These are phyloP conservation scores for Doryteuthis pealeii DNA, from an alignment of 1,140 invertebrate species.

Conservation along the genomic window DNA sequence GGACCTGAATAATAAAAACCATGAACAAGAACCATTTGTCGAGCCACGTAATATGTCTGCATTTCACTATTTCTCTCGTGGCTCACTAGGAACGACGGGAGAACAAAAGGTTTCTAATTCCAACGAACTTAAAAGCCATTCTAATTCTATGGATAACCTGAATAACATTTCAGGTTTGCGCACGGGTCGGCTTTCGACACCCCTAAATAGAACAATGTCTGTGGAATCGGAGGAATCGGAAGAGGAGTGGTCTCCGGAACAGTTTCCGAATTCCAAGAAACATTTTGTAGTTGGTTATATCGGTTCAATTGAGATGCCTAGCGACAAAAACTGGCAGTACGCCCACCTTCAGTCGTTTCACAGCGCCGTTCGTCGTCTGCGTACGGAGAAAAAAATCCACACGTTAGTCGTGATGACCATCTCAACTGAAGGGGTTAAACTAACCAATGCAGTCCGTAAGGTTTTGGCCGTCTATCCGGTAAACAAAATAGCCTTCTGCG, in stretches of 20 bases:
- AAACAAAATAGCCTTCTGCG: conserved; percentile 84
- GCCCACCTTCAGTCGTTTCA: conserved; percentile 67
- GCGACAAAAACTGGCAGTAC: conserved; percentile 73
- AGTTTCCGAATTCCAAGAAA: conserved; percentile 62
- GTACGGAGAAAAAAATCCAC: conserved; percentile 85
- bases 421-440: conserved; percentile 74
- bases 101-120: not conserved
- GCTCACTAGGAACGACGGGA: too few species aligned
- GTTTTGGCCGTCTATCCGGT: conserved; percentile 79
- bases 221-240: not conserved
- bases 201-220: not conserved
- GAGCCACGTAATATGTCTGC: not conserved
- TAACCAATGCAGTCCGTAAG: conserved; percentile 70
- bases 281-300: conserved; percentile 89
- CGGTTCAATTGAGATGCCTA: conserved; percentile 93
- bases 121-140: too few species aligned
- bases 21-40: not conserved
- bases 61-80: not conserved
- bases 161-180: not conserved
- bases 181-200: not conserved
- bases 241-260: not conserved
- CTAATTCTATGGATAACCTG: not conserved
- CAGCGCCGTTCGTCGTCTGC: conserved; percentile 83
- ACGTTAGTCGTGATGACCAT: conserved; percentile 85
- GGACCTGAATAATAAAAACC: not conserved